phyloP scores from a whole-genome alignment of 2,888 invertebrate species.

The Ditylenchus weischeri region DNA sequence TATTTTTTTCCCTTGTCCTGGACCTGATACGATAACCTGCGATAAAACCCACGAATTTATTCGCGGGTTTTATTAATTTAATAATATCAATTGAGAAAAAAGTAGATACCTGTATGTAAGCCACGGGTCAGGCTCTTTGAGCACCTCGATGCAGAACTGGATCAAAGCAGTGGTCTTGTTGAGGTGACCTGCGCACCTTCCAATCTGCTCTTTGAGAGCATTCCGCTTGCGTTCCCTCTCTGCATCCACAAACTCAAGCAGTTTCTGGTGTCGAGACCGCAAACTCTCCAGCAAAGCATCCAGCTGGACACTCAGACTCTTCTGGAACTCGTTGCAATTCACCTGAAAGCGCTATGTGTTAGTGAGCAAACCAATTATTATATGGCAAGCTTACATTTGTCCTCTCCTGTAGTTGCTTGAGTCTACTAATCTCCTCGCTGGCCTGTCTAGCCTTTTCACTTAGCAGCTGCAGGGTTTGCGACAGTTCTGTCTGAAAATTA shows the following conservation, averaged over 20 bases:
- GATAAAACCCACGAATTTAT: too few species aligned
- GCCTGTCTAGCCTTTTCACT: constrained; percentile 94
- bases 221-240: constrained; percentile 70
- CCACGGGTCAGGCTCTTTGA: constrained; percentile 88
- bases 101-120: constrained; percentile 80
- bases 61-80: too few species aligned
- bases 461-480: constrained; percentile 90
- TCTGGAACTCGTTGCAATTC: constrained; percentile 85
- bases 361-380: not conserved
- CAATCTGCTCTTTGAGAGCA: constrained; percentile 75
- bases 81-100: too few species aligned
- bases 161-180: constrained; percentile 89
- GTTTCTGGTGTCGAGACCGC: constrained; percentile 76
- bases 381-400: constrained; percentile 77
- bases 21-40: too few species aligned
- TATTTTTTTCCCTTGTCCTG: too few species aligned
- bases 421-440: constrained; percentile 91
- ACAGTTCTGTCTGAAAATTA: constrained; percentile 88
- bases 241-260: constrained; percentile 76
- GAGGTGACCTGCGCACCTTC: constrained; percentile 79
- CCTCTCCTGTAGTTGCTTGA: constrained; percentile 91
- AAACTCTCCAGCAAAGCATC: constrained; percentile 81
- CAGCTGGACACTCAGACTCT: constrained; percentile 78
- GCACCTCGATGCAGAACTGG: constrained; percentile 95
- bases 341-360: constrained; percentile 68